Evolutionary conservation across 2,888 invertebrate species (phyloP).

Genomic region (Drosophila neutralis): DNA sequence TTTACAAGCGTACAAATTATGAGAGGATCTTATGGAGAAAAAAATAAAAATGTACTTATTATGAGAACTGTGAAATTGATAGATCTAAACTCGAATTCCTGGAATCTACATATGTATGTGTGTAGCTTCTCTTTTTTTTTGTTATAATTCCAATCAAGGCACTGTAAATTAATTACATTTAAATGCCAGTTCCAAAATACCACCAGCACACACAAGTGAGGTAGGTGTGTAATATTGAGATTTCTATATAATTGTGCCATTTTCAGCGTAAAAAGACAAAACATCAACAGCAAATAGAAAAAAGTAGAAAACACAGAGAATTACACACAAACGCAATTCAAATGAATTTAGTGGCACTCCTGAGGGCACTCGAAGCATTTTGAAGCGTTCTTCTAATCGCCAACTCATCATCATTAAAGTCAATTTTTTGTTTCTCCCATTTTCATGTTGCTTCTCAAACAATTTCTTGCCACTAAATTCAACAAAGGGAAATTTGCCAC

Average conservation of each 20-base stretch:
- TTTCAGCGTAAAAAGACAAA: slow-evolving; percentile 59
- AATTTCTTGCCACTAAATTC: slow-evolving; percentile 71
- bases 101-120: slow-evolving; percentile 37
- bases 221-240: slow-evolving; percentile 26
- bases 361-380: slow-evolving; percentile 44
- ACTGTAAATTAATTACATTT: slow-evolving; percentile 69
- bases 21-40: slow-evolving; percentile 40
- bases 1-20: slow-evolving; percentile 81
- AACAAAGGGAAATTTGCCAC: slow-evolving; percentile 82
- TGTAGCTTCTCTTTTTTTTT: slow-evolving; percentile 8
- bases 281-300: slow-evolving; percentile 28
- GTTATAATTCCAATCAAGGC: slow-evolving; percentile 36
- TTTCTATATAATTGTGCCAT: slow-evolving; percentile 72
- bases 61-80: slow-evolving; percentile 72
- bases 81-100: slow-evolving; percentile 53
- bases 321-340: slow-evolving; percentile 51
- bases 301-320: slow-evolving; percentile 23
- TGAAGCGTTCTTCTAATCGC: slow-evolving; percentile 75
- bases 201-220: slow-evolving; percentile 24
- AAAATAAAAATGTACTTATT: slow-evolving; percentile 48
- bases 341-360: slow-evolving; percentile 70
- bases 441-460: slow-evolving; percentile 52
- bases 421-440: slow-evolving; percentile 68
- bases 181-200: slow-evolving; percentile 45
- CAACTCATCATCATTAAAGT: slow-evolving; percentile 84